Percentiles rank a stretch among this genome's conserved stretches.
These are phyloP conservation scores for Amphimallon solstitiale DNA, from an alignment of 2,888 invertebrate species.

Conservation along the genomic window DNA sequence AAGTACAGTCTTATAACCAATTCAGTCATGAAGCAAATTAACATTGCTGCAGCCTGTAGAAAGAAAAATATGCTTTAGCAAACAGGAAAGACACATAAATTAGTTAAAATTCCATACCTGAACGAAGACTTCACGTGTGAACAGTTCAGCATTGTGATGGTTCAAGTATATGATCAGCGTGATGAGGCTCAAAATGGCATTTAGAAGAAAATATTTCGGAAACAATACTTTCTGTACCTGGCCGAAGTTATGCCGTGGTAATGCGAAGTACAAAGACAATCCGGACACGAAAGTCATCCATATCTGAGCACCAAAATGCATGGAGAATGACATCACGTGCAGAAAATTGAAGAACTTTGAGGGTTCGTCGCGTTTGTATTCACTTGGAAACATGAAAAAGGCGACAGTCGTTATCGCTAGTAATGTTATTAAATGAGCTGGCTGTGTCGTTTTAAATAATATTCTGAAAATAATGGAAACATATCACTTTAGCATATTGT, in stretches of 20 bases:
- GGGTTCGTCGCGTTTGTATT: slow-evolving; percentile 44
- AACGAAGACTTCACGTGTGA: slow-evolving; percentile 65
- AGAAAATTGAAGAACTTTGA: slow-evolving; percentile 69
- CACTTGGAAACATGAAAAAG: slow-evolving; percentile 63
- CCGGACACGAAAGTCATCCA: slow-evolving; percentile 96
- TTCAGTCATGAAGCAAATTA: slow-evolving; percentile 77
- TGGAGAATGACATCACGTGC: slow-evolving; percentile 81
- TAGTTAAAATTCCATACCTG: slow-evolving; percentile 61
- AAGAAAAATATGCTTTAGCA: background rate
- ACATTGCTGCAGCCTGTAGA: slow-evolving; percentile 73
- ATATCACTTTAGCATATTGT: background rate
- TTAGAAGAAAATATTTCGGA: slow-evolving; percentile 86
- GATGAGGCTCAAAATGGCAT: slow-evolving; percentile 77
- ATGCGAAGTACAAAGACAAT: slow-evolving; percentile 83
- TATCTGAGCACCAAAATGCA: slow-evolving; percentile 87
- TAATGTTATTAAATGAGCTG: slow-evolving; percentile 80
- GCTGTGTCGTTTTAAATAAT: slow-evolving; percentile 78
- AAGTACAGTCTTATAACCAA: slow-evolving; percentile 80
- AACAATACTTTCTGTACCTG: slow-evolving; percentile 87
- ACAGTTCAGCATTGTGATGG: slow-evolving; percentile 67
- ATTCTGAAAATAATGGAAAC: slow-evolving; percentile 68
- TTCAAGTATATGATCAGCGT: slow-evolving; percentile 77
- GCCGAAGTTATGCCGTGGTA: slow-evolving; percentile 88
- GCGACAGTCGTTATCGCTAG: slow-evolving; percentile 68
- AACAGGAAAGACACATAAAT: background rate